These are phyloP conservation scores for Aethes cnicana DNA, from an alignment of 2,888 invertebrate species.

Conservation along the genomic window DNA sequence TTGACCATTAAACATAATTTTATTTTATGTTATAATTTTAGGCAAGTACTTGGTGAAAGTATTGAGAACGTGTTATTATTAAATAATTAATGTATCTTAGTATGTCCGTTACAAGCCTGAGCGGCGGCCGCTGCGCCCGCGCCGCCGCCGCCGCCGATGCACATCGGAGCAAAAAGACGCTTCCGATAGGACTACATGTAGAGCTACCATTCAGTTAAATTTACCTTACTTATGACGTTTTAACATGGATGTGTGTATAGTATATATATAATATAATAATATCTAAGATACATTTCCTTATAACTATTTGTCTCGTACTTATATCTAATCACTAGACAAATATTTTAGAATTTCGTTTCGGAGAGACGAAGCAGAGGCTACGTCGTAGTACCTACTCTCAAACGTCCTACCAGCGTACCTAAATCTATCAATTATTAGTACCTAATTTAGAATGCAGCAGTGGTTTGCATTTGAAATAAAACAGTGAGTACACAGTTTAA, in stretches of 20 bases:
- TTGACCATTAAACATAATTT: conserved; percentile 10
- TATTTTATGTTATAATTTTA: conserved; percentile 9
- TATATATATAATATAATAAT: conserved; percentile 35
- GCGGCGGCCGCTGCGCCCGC: background rate
- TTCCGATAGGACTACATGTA: conserved; percentile 7
- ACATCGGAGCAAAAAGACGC: conserved; percentile 7
- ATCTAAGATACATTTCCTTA: conserved; percentile 41
- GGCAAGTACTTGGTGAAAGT: conserved; percentile 16
- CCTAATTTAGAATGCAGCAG: conserved; percentile 39
- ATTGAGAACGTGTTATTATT: too few species aligned
- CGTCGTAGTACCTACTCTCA: conserved; percentile 51
- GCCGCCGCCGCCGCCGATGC: background rate
- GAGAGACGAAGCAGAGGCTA: conserved; percentile 54
- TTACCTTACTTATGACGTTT: conserved; percentile 27
- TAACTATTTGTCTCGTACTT: conserved; percentile 52
- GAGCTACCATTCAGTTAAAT: conserved; percentile 13
- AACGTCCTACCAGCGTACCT: conserved; percentile 50
- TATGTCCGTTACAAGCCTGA: background rate
- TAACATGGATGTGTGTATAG: conserved; percentile 35
- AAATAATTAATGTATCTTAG: too few species aligned
- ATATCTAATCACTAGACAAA: conserved; percentile 62
- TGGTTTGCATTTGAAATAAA: conserved; percentile 44
- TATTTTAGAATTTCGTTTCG: conserved; percentile 80
- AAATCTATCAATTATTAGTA: conserved; percentile 35
- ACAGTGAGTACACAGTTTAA: conserved; percentile 48